Base-by-base conservation (phyloP, 2,797 vertebrate genomes). In the Coregonus ussuriensis region DNA sequence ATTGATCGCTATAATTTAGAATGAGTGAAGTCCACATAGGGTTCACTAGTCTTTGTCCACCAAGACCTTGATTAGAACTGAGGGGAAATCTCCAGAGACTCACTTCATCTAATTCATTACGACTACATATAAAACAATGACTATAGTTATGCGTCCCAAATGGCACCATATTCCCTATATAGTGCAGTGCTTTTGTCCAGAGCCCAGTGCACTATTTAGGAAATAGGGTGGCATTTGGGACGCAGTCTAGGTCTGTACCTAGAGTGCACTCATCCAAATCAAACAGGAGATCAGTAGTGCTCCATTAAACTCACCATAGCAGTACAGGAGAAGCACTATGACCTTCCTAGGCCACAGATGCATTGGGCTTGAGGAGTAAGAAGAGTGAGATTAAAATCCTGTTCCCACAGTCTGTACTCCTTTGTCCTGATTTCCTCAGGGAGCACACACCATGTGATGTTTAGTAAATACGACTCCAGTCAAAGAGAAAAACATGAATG, bases 291-390 rank as follows among this genome's bases (percentile, higher is more conserved):
- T 35, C 59, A 16, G 59, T 25, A 3, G 6, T 4, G 71, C 16
- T 77, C 1, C 3, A 72, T n/a, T 71, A n/a, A 68, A 93, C 94
- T 94, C 83, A 95, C 94, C 91, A 21, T 86, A 88, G 79, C 85
- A 91, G 72, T 85, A 89, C 81, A 93, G 79, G 3, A 93, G 77
- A 69, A 94, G 87, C 37, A 86, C 31, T 6, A 89, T 41, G 47
- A 86, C 63, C 9, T 66, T 86, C 66, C 85, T 6, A 25, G 77
- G 84, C 87, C 89, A 86, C 93, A 93, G 92, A 67, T 85, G 88
- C 81, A 83, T 75, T 31, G 7, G 16, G 41, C 47, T 21, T 29
- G 16, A 33, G 14, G 59, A 41, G 15, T 53, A 7, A 74, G 59
- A 70, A 25, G 71, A 47, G 14, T 37, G 56, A 37, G 21, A 62